Percentiles rank a stretch among this genome's conserved stretches.
These are phyloP conservation scores for Prunella himalayana DNA, from an alignment of 2,113 vertebrate genomes.

Conservation along the genomic window DNA sequence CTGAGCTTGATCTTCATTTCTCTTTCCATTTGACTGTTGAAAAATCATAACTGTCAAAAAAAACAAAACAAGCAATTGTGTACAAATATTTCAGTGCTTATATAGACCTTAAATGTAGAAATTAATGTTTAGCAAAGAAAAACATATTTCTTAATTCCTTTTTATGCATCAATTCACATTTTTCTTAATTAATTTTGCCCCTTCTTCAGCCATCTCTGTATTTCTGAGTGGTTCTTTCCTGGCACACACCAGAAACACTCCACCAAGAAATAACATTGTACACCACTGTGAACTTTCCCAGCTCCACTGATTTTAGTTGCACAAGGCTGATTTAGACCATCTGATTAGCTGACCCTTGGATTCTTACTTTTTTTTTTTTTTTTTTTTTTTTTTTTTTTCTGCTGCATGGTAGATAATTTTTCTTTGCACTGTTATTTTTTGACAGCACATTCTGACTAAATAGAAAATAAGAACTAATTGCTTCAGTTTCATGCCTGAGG, in stretches of 20 bases:
- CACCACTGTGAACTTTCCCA: background rate
- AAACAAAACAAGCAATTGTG: background rate
- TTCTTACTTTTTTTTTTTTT: background rate
- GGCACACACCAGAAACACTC: background rate
- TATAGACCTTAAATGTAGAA: background rate
- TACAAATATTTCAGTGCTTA: background rate
- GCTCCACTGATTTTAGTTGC: background rate
- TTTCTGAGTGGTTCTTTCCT: background rate
- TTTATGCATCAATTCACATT: background rate
- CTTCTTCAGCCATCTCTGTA: background rate
- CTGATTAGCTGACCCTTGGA: background rate
- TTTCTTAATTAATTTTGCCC: background rate
- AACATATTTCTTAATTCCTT: background rate
- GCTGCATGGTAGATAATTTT: background rate
- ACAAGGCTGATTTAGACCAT: background rate
- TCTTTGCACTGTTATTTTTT: background rate
- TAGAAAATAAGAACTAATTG: background rate
- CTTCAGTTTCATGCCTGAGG: background rate
- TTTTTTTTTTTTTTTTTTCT: background rate
- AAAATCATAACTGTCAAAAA: background rate
- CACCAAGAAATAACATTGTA: background rate
- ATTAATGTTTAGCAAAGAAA: background rate
- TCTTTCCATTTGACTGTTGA: background rate
- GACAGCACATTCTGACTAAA: background rate
- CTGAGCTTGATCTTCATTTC: background rate